A percentile compares a stretch with the other conserved stretches of the same genome.
These are phyloP conservation scores for Chrysomela aeneicollis DNA, from an alignment of 2,888 invertebrate genomes.

Conservation along the genomic window DNA sequence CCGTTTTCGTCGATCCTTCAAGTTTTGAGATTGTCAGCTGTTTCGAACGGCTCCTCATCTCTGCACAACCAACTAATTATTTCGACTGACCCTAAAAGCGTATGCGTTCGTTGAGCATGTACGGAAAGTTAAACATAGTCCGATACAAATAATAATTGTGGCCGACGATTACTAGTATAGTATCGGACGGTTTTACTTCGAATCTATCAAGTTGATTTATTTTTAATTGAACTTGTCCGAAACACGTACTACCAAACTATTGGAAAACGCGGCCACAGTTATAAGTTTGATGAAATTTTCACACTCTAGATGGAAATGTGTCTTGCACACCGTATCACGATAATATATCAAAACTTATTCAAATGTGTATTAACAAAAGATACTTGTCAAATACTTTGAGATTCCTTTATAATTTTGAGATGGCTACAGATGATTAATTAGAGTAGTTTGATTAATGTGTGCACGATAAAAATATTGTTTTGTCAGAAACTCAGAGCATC, in stretches of 20 bases:
- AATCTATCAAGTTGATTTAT: slow-evolving; percentile 48
- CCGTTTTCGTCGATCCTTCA: slow-evolving; percentile 41
- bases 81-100: slow-evolving; percentile 50
- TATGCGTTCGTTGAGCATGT: slow-evolving; percentile 8
- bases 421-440: too few species aligned
- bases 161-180: slow-evolving; percentile 47
- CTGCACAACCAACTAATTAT: slow-evolving; percentile 49
- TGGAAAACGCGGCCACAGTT: slow-evolving; percentile 26
- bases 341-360: background rate
- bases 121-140: slow-evolving; percentile 53
- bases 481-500: too few species aligned
- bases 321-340: background rate
- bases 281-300: slow-evolving; percentile 30
- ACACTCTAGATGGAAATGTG: background rate
- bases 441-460: too few species aligned
- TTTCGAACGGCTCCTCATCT: slow-evolving; percentile 52
- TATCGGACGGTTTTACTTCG: slow-evolving; percentile 21
- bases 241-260: slow-evolving; percentile 46
- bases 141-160: slow-evolving; percentile 27
- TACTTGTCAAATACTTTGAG: too few species aligned
- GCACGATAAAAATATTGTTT: too few species aligned
- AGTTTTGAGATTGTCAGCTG: slow-evolving; percentile 57
- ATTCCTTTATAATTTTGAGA: too few species aligned
- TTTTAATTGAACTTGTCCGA: slow-evolving; percentile 50
- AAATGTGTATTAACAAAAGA: background rate